phyloP scores from a whole-genome alignment of 2,113 vertebrate genomes.

The Ammodramus savannarum region DNA sequence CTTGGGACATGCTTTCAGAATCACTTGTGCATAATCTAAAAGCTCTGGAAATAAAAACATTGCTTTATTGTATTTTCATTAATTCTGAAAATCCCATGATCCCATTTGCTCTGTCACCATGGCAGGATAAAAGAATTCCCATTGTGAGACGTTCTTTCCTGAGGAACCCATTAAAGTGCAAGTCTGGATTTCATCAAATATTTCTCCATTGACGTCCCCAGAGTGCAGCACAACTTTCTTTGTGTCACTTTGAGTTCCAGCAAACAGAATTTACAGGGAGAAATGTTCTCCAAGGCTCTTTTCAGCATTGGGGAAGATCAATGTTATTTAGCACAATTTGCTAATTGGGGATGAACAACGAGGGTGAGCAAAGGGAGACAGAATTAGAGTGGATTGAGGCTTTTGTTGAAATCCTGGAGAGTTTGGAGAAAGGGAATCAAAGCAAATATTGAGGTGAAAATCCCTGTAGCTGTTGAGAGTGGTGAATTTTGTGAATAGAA shows the following conservation, averaged over 20 bases:
- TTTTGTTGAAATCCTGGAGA: not conserved
- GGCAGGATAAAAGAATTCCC: conserved; percentile 52
- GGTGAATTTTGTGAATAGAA: not conserved
- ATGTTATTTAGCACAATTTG: not conserved
- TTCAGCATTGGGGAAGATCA: not conserved
- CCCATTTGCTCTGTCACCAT: not conserved
- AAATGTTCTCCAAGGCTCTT: not conserved
- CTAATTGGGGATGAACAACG: not conserved
- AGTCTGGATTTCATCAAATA: conserved; percentile 12
- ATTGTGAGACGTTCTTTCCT: conserved; percentile 27
- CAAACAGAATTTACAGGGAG: not conserved
- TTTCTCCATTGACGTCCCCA: not conserved
- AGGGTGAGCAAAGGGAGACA: not conserved
- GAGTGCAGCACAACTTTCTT: conserved; percentile 55
- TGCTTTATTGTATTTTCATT: not conserved
- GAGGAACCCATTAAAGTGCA: conserved; percentile 57
- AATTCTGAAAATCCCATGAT: conserved; percentile 37
- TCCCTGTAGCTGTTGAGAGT: not conserved
- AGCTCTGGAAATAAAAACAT: conserved; percentile 51
- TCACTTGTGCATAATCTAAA: not conserved
- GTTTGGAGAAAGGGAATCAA: not conserved
- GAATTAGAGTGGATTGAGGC: not conserved
- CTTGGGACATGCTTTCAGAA: conserved; percentile 32
- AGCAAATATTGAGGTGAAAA: not conserved
- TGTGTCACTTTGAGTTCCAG: conserved; percentile 37